Conservation (phyloP, 2,797 vertebrate species). For the Hirundo rustica region DNA sequence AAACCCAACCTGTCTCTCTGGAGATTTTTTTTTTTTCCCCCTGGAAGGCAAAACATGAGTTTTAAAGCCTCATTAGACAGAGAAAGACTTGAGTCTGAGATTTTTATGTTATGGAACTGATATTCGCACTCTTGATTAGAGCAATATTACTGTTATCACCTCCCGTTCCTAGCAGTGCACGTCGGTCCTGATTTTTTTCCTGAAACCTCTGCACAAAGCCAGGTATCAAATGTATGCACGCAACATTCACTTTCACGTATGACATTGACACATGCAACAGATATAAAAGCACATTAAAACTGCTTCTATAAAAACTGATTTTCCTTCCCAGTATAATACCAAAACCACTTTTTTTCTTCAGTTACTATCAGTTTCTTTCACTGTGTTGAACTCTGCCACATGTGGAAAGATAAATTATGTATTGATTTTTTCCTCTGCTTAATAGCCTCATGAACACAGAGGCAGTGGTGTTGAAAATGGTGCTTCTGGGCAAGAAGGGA, state of each 20-base stretch:
- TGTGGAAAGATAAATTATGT: constrained; percentile 67
- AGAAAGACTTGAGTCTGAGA: background rate
- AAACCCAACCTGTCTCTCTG: background rate
- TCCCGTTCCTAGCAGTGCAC: background rate
- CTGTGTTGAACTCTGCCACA: constrained; percentile 31
- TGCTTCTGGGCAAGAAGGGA: background rate
- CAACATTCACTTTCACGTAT: background rate
- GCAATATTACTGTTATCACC: background rate
- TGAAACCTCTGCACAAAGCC: background rate
- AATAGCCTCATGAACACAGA: constrained; percentile 35
- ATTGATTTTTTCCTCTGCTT: constrained; percentile 66
- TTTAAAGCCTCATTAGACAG: background rate
- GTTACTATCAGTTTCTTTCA: background rate
- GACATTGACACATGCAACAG: background rate
- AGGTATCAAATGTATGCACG: background rate
- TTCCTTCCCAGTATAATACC: background rate
- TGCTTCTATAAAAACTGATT: background rate
- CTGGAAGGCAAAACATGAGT: background rate
- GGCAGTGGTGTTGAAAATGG: background rate
- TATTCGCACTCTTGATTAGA: background rate
- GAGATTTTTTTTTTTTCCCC: background rate
- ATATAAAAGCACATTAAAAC: background rate
- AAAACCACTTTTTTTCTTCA: background rate
- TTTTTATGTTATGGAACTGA: background rate
- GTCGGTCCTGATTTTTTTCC: background rate